Evolutionary conservation across 2,797 vertebrate species (phyloP).

Genomic region (Corythornis leucogaster): DNA sequence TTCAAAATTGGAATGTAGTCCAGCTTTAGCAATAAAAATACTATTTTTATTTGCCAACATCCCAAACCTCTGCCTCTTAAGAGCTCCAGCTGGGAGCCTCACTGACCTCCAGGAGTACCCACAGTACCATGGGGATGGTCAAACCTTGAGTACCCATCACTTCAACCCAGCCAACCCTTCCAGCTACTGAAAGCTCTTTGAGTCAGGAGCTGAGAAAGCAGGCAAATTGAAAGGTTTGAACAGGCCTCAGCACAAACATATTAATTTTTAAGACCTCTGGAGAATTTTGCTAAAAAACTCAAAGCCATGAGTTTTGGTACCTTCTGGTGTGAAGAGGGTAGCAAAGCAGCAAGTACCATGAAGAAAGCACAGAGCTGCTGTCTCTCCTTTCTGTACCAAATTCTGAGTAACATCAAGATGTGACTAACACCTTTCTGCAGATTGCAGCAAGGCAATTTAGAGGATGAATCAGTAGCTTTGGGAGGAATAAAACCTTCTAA

Average conservation of each 20-base stretch:
- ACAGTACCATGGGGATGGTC: background rate
- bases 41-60: background rate
- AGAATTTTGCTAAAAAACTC: background rate
- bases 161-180: background rate
- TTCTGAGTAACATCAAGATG: background rate
- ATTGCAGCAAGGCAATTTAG: background rate
- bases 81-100: background rate
- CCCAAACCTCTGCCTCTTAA: background rate
- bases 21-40: background rate
- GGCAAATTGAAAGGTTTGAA: rapidly evolving
- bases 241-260: background rate
- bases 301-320: rapidly evolving
- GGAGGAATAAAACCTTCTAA: background rate
- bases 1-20: background rate
- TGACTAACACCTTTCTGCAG: conserved; percentile 12
- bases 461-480: conserved; percentile 19
- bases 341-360: background rate
- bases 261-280: background rate
- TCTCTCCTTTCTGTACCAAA: background rate
- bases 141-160: background rate
- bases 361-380: background rate
- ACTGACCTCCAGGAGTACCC: rapidly evolving
- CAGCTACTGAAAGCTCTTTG: rapidly evolving
- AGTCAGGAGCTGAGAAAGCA: background rate
- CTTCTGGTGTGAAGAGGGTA: background rate